Conservation (phyloP, 1,140 invertebrate genomes). For the Habropoda laboriosa region DNA sequence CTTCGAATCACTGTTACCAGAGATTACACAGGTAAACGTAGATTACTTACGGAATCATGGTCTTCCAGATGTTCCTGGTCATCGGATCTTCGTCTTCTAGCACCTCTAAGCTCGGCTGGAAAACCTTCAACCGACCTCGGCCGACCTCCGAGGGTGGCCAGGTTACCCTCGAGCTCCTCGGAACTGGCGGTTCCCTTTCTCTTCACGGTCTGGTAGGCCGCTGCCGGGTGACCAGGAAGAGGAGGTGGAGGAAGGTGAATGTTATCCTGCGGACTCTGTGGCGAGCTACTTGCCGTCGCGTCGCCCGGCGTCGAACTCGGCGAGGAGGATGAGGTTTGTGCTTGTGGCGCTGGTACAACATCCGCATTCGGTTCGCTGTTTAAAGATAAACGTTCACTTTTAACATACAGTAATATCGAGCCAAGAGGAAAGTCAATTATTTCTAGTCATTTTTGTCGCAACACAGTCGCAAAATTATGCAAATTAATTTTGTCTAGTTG, state of each 20-base stretch:
- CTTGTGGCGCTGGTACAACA: slow-evolving; percentile 89
- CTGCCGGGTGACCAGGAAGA: slow-evolving; percentile 87
- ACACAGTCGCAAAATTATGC: no score
- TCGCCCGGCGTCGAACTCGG: slow-evolving; percentile 85
- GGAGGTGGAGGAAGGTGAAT: slow-evolving; percentile 91
- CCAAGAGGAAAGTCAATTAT: no score
- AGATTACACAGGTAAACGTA: no score
- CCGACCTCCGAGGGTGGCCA: slow-evolving; percentile 90
- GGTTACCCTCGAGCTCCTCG: slow-evolving; percentile 88
- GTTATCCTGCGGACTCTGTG: slow-evolving; percentile 85
- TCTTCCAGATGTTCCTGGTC: slow-evolving; percentile 56
- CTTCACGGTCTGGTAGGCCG: slow-evolving; percentile 90
- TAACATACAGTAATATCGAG: neutral
- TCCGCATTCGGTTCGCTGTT: slow-evolving; percentile 89
- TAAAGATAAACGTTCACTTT: neutral
- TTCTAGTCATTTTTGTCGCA: no score
- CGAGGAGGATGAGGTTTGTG: slow-evolving; percentile 85
- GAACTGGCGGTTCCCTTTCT: slow-evolving; percentile 87
- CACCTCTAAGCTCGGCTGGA: slow-evolving; percentile 87
- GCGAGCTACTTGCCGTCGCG: slow-evolving; percentile 84
- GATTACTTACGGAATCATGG: slow-evolving; percentile 71
- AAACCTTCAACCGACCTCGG: slow-evolving; percentile 91
- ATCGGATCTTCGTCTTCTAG: slow-evolving; percentile 83
- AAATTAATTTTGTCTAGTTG: no score
- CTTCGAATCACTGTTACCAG: no score